phyloP scores from a whole-genome alignment of 1,140 invertebrate genomes.

The Drosophila equinoxialis region DNA sequence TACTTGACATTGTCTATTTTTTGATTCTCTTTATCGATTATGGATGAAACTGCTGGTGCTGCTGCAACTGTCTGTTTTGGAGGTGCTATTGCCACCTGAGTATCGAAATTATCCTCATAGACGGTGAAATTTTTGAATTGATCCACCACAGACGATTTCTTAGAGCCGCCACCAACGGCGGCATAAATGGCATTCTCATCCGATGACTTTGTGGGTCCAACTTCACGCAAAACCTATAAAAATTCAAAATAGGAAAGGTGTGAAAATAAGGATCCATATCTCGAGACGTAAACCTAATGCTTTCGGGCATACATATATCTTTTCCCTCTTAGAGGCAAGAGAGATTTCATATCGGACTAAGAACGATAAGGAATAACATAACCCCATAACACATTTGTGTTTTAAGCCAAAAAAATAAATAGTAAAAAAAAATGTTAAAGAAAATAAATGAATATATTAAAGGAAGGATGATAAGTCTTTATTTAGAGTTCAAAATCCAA shows the following conservation, averaged over 20 bases:
- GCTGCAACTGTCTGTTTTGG: not conserved
- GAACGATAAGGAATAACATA: too few relatives aligned
- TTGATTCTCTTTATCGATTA: constrained; percentile 66
- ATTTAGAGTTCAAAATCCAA: not conserved
- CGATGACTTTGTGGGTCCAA: constrained; percentile 29
- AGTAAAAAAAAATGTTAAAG: too few relatives aligned
- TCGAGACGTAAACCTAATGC: too few relatives aligned
- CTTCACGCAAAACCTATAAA: constrained; percentile 61
- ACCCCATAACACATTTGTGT: too few relatives aligned
- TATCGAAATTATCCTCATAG: constrained; percentile 86
- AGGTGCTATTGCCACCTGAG: constrained; percentile 38
- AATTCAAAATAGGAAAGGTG: not conserved
- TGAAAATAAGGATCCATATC: too few relatives aligned
- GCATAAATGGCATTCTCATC: constrained; percentile 52
- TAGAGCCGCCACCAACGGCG: constrained; percentile 29
- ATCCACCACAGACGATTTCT: constrained; percentile 84
- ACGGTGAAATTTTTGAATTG: constrained; percentile 89
- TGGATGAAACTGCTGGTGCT: constrained; percentile 17
- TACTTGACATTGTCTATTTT: constrained; percentile 22
- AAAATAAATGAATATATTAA: too few relatives aligned
- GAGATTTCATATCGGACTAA: too few relatives aligned
- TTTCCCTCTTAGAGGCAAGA: too few relatives aligned
- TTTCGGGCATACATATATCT: too few relatives aligned
- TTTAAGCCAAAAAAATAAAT: too few relatives aligned
- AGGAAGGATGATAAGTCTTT: too few relatives aligned